Base-by-base conservation (phyloP, 2,797 vertebrate species). In the Streptopelia turtur region DNA sequence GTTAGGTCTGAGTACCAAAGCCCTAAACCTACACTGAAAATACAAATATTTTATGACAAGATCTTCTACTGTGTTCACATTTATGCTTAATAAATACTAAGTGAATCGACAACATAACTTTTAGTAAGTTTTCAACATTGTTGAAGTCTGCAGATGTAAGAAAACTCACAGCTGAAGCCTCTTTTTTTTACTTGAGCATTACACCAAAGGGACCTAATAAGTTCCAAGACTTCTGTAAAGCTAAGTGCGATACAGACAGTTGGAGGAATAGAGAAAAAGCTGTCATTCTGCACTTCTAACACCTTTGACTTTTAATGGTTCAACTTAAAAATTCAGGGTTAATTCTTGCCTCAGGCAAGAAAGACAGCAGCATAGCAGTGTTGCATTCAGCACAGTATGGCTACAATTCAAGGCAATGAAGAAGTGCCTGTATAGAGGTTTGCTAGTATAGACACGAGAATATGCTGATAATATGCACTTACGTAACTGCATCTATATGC, bases 281-380 rank as follows among this genome's bases (percentile, higher is more conserved):
- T 60, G 37, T 21, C 37, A 66, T 56, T 86, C 70, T 87, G 39
- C 52, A 82, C 39, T 50, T 77, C 65, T 63, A 47, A 45, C 53
- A 87, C 39, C 37, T 90, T 45, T 86, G 75, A 16, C 15, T 45
- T 91, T 76, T 60, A 87, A 75, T 31, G 56, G 66, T 87, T 92
- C 72, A 82, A 27, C 66, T 52, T 50, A 91, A 93, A 96, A 94
- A 88, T 53, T 82, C 49, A 39, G 41, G 56, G 63, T 94, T 76
- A 82, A 86, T 90, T 83, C 77, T 76, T 79, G 63, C 83, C 41
- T 74, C 11, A 49, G 83, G 85, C 15, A 10, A 90, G 56, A 82
- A 71, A 75, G 66, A 47, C n/a, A 90, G 6, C 25, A 60, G 21
- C 20, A 47, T 7, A 63, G 31, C 35, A 68, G 17, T 9, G 16